Base-by-base conservation (phyloP, 2,888 invertebrate genomes). In the Abrostola triplasia region DNA sequence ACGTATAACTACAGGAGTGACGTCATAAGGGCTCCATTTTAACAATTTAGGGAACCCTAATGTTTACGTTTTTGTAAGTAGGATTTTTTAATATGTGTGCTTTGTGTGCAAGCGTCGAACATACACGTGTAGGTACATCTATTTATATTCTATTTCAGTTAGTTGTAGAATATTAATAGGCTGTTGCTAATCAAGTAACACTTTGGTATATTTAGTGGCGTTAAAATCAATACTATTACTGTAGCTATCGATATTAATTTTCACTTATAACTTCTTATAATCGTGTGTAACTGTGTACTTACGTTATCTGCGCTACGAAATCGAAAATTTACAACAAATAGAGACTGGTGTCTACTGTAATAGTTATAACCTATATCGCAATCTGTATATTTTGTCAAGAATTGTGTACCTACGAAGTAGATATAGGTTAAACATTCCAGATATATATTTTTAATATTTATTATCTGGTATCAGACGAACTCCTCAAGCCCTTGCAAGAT, bases 131-230 rank as follows among this genome's bases (percentile, higher is more conserved):
- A 52, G 56, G 40, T 53, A 59, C 10, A 37, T 57, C 59, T 77
- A 76, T 77, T 70, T 64, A 67, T 76, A 73, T 67, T 62, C 57
- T 64, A 54, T 58, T 64, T 56, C 60, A 55, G 35, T 61, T 11
- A 62, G 67, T 67, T 64, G 51, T 62, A 59, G 61, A 65, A 70
- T 73, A 70, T 58, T 61, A 67, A 63, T 73, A 70, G 53, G 44
- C 37, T 44, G 47, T 62, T 57, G 56, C 60, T 61, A 70, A 73
- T 64, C 70, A 73, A 41, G 36, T n/a, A 59, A 48, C 7, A 53
- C 12, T 44, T 24, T 24, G 24, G 24, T 24, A 24, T 24, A 24
- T 24, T 24, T 24, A 24, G 24, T 24, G 24, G 24, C 24, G 24
- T 1, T 24, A 24, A 1, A 24, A 24, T 24, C 24, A 24, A 24